These are phyloP conservation scores for Danio jaintianensis DNA, from an alignment of 2,797 vertebrate species.

Conservation along the genomic window DNA sequence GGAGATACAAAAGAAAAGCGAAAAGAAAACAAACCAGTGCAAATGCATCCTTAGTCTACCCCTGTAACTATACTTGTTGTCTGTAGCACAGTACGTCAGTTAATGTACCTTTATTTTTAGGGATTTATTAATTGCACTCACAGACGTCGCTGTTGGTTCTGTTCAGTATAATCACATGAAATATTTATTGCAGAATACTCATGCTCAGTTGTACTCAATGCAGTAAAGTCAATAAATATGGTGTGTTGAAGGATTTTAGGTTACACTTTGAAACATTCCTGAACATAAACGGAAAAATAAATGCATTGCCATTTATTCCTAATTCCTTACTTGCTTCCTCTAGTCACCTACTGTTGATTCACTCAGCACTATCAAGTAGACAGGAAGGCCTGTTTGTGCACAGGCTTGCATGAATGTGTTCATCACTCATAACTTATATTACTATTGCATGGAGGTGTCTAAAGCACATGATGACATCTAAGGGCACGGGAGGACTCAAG, in stretches of 20 bases:
- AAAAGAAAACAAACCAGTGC: background rate
- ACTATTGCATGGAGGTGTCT: slow-evolving; percentile 91
- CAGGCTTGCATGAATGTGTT: slow-evolving; percentile 41
- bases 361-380: slow-evolving; percentile 61
- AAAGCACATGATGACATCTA: slow-evolving; percentile 97
- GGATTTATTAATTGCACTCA: slow-evolving; percentile 8
- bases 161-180: slow-evolving; percentile 61
- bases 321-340: slow-evolving; percentile 35
- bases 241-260: slow-evolving; percentile 48
- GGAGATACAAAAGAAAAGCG: too few species aligned
- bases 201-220: slow-evolving; percentile 54
- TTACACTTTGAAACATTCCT: slow-evolving; percentile 53
- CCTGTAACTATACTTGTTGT: slow-evolving; percentile 65
- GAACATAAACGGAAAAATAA: slow-evolving; percentile 31
- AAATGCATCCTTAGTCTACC: slow-evolving; percentile 41
- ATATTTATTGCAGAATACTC: slow-evolving; percentile 63
- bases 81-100: slow-evolving; percentile 67
- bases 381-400: slow-evolving; percentile 52
- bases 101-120: slow-evolving; percentile 69
- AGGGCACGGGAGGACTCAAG: slow-evolving; percentile 88
- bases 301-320: slow-evolving; percentile 5
- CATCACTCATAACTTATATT: slow-evolving; percentile 76
- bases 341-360: slow-evolving; percentile 53
- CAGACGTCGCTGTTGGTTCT: background rate
- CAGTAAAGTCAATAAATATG: slow-evolving; percentile 58